phyloP scores from a whole-genome alignment of 2,888 invertebrate species.

The Acrobasis suavella region DNA sequence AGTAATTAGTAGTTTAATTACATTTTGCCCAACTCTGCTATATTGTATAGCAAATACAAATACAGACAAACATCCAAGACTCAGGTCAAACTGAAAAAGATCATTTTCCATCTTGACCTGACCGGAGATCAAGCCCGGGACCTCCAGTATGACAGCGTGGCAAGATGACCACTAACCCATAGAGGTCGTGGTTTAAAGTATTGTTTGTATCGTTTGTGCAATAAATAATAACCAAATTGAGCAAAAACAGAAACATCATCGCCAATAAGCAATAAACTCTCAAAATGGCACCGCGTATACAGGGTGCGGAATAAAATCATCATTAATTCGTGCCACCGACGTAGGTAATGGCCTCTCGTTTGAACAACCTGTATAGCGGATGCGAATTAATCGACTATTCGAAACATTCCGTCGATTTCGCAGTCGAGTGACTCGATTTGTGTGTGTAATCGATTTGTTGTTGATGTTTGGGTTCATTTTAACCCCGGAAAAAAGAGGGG shows the following conservation, averaged over 20 bases:
- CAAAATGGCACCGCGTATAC: conserved; percentile 41
- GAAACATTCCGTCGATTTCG: conserved; percentile 22
- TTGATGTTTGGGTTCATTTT: background rate
- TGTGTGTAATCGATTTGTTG: background rate
- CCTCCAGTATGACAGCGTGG: too few species aligned
- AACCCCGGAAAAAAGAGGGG: too few species aligned
- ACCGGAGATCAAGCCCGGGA: too few species aligned
- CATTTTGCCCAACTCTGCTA: too few species aligned
- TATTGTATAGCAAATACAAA: too few species aligned
- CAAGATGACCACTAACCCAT: too few species aligned
- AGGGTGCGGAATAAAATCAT: conserved; percentile 67
- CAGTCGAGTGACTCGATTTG: conserved; percentile 20
- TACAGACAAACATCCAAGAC: too few species aligned
- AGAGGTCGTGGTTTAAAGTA: too few species aligned
- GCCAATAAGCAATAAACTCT: conserved; percentile 45
- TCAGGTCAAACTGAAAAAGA: too few species aligned
- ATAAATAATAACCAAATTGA: conserved; percentile 19
- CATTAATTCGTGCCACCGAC: conserved; percentile 77
- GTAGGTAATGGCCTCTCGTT: conserved; percentile 71
- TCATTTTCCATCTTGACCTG: too few species aligned
- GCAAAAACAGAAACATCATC: conserved; percentile 28
- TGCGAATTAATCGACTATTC: conserved; percentile 24
- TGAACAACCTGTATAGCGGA: conserved; percentile 64
- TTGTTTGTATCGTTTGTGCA: too few species aligned
- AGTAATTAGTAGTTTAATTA: too few species aligned